Conservation (phyloP, 92 coral and sea anemone genomes). For the Blastomussa wellsi region DNA sequence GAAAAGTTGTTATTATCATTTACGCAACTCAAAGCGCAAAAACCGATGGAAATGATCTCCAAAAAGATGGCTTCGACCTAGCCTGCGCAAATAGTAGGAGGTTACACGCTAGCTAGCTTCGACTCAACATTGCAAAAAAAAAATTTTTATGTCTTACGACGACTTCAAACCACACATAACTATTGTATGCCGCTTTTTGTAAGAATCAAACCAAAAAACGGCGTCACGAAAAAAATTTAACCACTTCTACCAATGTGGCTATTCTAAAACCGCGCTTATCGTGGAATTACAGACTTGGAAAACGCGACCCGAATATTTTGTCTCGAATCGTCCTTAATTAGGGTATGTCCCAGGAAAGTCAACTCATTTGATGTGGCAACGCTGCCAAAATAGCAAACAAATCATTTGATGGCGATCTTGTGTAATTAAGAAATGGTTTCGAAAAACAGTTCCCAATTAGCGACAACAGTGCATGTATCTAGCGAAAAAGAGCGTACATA, state of each 20-base stretch:
- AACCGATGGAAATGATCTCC: not conserved
- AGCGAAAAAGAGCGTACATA: conserved; percentile 10
- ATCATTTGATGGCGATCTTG: conserved; percentile 5
- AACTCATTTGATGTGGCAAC: not conserved
- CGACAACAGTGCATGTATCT: not conserved
- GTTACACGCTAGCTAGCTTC: too few species aligned
- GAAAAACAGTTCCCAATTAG: conserved; percentile 13
- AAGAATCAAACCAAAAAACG: conserved; percentile 3
- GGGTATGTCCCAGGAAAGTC: conserved; percentile 8
- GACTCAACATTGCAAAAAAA: too few species aligned
- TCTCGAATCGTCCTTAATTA: not conserved
- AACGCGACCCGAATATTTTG: not conserved
- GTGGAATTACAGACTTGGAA: not conserved
- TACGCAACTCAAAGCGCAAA: conserved; percentile 17
- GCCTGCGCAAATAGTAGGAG: too few species aligned
- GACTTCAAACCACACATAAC: not conserved
- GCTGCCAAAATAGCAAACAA: conserved; percentile 39
- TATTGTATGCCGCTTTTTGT: conserved; percentile 2
- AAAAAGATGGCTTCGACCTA: not conserved
- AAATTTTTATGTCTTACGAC: not conserved
- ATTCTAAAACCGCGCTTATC: not conserved
- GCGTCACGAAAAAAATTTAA: not conserved
- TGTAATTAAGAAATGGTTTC: conserved; percentile 33
- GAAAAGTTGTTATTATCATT: not conserved
- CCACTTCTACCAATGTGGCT: too few species aligned